These are phyloP conservation scores for Perca schrenkii DNA, from an alignment of 2,113 vertebrate genomes.

Conservation along the genomic window DNA sequence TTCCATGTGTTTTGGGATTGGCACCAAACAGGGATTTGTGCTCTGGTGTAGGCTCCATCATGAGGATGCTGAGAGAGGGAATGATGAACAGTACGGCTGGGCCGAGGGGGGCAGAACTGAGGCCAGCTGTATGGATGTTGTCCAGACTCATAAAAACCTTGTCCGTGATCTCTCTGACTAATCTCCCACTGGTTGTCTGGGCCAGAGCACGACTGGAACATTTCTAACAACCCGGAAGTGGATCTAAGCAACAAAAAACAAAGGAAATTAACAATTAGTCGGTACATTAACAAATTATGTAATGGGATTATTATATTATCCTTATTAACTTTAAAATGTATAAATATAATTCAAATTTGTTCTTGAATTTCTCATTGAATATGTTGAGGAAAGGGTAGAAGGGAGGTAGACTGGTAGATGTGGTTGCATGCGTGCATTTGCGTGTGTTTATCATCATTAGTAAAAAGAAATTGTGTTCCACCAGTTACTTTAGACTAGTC, in stretches of 20 bases:
- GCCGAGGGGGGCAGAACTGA: slow-evolving; percentile 56
- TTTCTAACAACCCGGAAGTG: slow-evolving; percentile 50
- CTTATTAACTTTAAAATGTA: slow-evolving; percentile 14
- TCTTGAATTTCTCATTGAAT: slow-evolving; percentile 10
- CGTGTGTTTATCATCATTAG: no score
- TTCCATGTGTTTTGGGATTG: slow-evolving; percentile 71
- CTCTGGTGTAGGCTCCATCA: slow-evolving; percentile 63
- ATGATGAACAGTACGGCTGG: neutral
- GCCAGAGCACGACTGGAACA: slow-evolving; percentile 80
- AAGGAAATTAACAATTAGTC: slow-evolving; percentile 43
- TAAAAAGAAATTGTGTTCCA: no score
- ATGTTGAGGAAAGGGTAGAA: slow-evolving; percentile 18
- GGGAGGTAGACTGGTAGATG: neutral
- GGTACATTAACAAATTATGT: slow-evolving; percentile 32
- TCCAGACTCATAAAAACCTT: slow-evolving; percentile 43
- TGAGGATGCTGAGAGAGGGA: slow-evolving; percentile 28
- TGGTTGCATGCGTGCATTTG: neutral
- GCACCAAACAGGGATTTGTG: slow-evolving; percentile 66
- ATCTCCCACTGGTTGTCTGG: slow-evolving; percentile 45
- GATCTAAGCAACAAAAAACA: slow-evolving; percentile 23
- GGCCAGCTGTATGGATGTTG: slow-evolving; percentile 52
- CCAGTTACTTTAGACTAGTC: no score
- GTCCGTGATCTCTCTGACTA: slow-evolving; percentile 31
- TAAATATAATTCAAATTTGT: no score
- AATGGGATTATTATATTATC: slow-evolving; percentile 52